Conservation (phyloP, 2,888 invertebrate genomes). For the Leistus spinibarbis region DNA sequence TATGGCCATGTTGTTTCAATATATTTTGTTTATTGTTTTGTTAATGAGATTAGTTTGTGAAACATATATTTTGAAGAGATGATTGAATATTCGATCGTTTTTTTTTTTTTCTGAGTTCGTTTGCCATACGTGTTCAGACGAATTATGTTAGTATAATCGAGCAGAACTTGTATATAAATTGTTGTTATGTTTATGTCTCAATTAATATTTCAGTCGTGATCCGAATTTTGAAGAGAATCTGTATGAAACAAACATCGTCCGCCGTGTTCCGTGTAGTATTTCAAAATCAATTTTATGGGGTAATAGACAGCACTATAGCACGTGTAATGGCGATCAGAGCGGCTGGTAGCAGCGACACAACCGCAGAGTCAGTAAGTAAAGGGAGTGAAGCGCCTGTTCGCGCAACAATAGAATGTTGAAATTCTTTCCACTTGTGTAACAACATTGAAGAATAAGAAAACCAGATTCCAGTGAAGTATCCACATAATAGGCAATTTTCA, state of each 20-base stretch:
- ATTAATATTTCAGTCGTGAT: no score
- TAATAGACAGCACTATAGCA: background rate
- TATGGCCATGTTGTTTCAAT: background rate
- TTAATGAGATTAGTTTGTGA: background rate
- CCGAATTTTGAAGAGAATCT: background rate
- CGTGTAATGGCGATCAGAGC: background rate
- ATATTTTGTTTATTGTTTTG: background rate
- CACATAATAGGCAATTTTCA: slow-evolving; percentile 36
- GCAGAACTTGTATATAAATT: no score
- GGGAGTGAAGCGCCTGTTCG: background rate
- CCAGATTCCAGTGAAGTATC: slow-evolving; percentile 18
- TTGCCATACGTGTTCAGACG: no score
- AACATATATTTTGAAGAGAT: no score
- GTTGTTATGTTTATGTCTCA: no score
- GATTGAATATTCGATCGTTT: no score
- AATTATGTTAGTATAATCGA: no score
- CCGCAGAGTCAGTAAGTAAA: background rate
- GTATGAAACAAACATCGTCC: background rate
- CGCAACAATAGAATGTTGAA: background rate
- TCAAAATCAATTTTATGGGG: background rate
- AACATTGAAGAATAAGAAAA: background rate
- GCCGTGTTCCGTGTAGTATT: background rate
- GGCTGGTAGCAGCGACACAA: background rate
- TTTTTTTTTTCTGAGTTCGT: no score
- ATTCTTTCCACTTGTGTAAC: slow-evolving; percentile 10